phyloP scores from a whole-genome alignment of 2,888 invertebrate species.

The Pheosia gnoma region DNA sequence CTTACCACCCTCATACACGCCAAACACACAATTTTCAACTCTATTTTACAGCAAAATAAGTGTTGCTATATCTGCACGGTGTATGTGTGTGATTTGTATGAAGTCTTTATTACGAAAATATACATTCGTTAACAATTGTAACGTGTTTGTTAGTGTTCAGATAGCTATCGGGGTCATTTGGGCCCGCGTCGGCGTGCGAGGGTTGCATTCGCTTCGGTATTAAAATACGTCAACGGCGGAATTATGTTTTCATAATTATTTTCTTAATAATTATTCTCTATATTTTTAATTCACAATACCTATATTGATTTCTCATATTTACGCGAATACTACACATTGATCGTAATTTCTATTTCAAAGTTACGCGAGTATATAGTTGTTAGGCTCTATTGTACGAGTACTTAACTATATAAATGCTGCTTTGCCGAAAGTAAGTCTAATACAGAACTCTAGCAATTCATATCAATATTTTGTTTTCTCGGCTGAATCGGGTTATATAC shows the following conservation, averaged over 20 bases:
- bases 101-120: slow-evolving; percentile 46
- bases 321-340: too few species aligned
- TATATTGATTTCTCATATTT: too few species aligned
- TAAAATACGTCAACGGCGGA: slow-evolving; percentile 18
- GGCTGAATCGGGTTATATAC: too few species aligned
- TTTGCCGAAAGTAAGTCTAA: too few species aligned
- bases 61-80: slow-evolving; percentile 3
- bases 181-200: slow-evolving; percentile 26
- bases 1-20: slow-evolving; percentile 7
- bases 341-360: too few species aligned
- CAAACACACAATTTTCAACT: slow-evolving; percentile 15
- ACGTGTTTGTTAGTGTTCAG: slow-evolving; percentile 46
- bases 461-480: too few species aligned
- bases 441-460: too few species aligned
- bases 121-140: slow-evolving; percentile 48
- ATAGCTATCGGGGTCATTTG: slow-evolving; percentile 60
- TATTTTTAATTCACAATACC: too few species aligned
- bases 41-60: slow-evolving; percentile 9
- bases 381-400: too few species aligned
- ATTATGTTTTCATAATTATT: slow-evolving; percentile 8
- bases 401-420: too few species aligned
- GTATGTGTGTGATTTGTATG: slow-evolving; percentile 22
- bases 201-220: slow-evolving; percentile 25
- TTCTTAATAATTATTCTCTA: neutral
- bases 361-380: too few species aligned